Conservation (phyloP, 2,113 vertebrate genomes). For the Syrmaticus mikado region DNA sequence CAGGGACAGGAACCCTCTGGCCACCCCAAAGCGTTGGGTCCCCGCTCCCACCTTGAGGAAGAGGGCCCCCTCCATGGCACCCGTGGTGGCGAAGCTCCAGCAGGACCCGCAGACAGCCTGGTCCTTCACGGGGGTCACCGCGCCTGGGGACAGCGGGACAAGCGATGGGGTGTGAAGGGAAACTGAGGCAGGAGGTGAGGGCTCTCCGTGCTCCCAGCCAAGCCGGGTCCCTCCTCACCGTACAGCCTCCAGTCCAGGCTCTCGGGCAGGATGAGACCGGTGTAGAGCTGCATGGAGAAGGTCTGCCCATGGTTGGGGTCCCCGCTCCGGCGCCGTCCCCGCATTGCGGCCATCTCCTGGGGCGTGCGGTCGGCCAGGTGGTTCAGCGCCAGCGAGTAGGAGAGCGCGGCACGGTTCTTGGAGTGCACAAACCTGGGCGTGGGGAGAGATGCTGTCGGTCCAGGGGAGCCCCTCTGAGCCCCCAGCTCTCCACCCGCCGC, state of each 20-base stretch:
- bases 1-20: not conserved
- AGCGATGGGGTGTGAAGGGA: not conserved
- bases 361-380: slow-evolving; percentile 78
- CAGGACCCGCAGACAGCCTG: slow-evolving; percentile 84
- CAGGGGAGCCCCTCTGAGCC: no score
- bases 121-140: slow-evolving; percentile 82
- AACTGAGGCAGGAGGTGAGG: not conserved
- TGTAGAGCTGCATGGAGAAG: slow-evolving; percentile 75
- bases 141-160: slow-evolving; percentile 65
- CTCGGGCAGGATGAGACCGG: slow-evolving; percentile 73
- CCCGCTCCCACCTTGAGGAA: slow-evolving; percentile 78
- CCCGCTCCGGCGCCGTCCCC: slow-evolving; percentile 65
- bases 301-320: slow-evolving; percentile 73
- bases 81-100: slow-evolving; percentile 82
- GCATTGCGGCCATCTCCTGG: slow-evolving; percentile 74
- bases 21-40: rapidly evolving
- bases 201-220: no score
- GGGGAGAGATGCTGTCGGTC: not conserved
- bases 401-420: slow-evolving; percentile 77
- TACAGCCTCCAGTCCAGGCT: slow-evolving; percentile 83
- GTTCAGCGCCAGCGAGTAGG: slow-evolving; percentile 80
- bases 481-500: no score
- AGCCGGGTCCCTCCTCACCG: slow-evolving; percentile 45
- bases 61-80: slow-evolving; percentile 80
- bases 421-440: slow-evolving; percentile 77